Evolutionary conservation across 2,797 vertebrate species (phyloP).

Genomic region (Peromyscus nudipes): DNA sequence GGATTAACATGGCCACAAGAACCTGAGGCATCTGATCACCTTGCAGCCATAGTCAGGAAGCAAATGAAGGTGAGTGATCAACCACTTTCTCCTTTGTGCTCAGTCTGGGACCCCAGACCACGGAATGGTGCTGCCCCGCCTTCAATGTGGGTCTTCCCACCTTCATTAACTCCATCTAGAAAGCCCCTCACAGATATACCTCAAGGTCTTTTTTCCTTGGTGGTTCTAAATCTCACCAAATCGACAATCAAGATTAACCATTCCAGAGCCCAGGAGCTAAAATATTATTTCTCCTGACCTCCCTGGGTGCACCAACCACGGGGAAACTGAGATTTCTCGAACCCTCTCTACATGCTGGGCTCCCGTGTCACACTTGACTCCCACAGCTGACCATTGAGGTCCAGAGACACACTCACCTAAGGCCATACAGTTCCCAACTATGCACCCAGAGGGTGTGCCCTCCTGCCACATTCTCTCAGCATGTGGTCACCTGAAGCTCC

Average conservation of each 20-base stretch:
- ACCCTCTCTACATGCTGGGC: too few relatives aligned
- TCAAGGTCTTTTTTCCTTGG: background rate
- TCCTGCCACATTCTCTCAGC: background rate
- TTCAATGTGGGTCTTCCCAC: background rate
- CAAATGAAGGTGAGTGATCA: too few relatives aligned
- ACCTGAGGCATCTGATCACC: background rate
- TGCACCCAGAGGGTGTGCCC: background rate
- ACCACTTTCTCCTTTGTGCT: background rate
- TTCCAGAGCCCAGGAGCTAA: background rate
- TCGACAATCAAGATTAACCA: background rate
- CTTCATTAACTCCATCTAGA: background rate
- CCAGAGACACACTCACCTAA: background rate
- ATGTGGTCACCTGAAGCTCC: too few relatives aligned
- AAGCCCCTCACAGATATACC: background rate
- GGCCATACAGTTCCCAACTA: background rate
- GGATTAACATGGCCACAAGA: background rate
- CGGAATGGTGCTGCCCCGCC: too few relatives aligned
- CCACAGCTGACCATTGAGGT: background rate
- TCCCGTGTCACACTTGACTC: background rate
- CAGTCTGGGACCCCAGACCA: background rate
- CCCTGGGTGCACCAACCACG: background rate
- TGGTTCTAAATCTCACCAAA: background rate
- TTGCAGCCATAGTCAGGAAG: background rate
- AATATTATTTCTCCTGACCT: background rate
- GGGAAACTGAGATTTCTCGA: background rate